Percentiles rank a stretch among this genome's conserved stretches.
These are phyloP conservation scores for Entomobrya proxima DNA, from an alignment of 2,888 invertebrate genomes.

Conservation along the genomic window DNA sequence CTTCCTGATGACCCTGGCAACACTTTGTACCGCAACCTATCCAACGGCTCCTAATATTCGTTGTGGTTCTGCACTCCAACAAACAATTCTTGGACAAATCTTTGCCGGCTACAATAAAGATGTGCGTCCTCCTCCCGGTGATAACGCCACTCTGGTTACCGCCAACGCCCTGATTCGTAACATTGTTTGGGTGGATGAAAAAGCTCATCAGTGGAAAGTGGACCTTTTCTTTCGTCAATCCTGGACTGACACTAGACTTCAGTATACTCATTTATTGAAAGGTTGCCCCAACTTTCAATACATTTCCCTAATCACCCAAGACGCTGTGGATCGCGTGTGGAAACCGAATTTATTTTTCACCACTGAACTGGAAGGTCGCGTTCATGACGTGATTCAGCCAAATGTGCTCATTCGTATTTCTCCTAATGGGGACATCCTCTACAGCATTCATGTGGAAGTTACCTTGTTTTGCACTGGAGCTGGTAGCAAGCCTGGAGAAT, in stretches of 20 bases:
- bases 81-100: conserved; percentile 1
- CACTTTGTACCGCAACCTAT: no score
- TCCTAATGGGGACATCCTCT: conserved; percentile 45
- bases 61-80: neutral
- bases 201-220: neutral
- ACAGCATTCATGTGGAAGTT: conserved; percentile 24
- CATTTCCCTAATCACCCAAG: conserved; percentile 20
- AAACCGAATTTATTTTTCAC: conserved; percentile 38
- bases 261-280: neutral
- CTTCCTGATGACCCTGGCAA: no score
- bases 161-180: conserved; percentile 4
- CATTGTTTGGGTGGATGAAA: conserved; percentile 14
- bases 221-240: conserved; percentile 34
- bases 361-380: neutral
- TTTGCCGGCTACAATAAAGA: conserved; percentile 28
- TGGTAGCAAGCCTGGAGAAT: conserved; percentile 37
- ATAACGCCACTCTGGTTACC: conserved; percentile 40
- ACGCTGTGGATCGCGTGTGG: conserved; percentile 16
- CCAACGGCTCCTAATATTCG: no score
- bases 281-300: conserved; percentile 11
- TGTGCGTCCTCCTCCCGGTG: conserved; percentile 35
- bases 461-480: conserved; percentile 38
- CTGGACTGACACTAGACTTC: conserved; percentile 47
- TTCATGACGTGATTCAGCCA: neutral
- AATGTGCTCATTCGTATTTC: conserved; percentile 21